Conservation (phyloP, 35 echinoderm and acorn worm genomes). For the Diadema setosum region DNA sequence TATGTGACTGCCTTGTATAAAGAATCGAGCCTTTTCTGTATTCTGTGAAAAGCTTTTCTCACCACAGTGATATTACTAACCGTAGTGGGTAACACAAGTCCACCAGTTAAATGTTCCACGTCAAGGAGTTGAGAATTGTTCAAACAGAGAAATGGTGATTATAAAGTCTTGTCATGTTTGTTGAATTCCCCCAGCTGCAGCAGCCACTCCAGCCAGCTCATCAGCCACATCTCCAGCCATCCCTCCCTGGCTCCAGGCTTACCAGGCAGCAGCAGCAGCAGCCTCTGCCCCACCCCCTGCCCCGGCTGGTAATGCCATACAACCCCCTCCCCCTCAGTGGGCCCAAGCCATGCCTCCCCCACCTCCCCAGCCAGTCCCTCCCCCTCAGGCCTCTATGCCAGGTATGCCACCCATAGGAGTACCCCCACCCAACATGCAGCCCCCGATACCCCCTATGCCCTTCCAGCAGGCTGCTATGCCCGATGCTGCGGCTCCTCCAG, state of each 20-base stretch:
- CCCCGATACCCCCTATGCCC: slow-evolving; percentile 71
- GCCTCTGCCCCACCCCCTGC: not conserved
- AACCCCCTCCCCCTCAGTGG: slow-evolving; percentile 31
- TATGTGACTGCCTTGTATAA: too few relatives aligned
- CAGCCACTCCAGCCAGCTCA: slow-evolving; percentile 23
- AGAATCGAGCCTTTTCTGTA: too few relatives aligned
- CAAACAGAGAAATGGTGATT: too few relatives aligned
- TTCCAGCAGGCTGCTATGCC: slow-evolving; percentile 28
- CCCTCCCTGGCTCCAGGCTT: not conserved
- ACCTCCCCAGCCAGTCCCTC: slow-evolving; percentile 49
- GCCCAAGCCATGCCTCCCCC: slow-evolving; percentile 21
- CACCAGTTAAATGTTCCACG: too few relatives aligned
- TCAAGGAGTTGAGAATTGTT: too few relatives aligned
- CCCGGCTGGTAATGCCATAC: not conserved
- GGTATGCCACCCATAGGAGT: slow-evolving; percentile 26
- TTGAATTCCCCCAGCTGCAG: not conserved
- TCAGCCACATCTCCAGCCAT: not conserved
- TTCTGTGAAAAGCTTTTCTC: too few relatives aligned
- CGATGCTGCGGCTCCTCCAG: not conserved
- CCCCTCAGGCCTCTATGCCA: slow-evolving; percentile 39
- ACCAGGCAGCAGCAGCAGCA: not conserved
- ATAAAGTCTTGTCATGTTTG: not conserved
- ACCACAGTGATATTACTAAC: too few relatives aligned
- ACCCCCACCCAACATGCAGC: slow-evolving; percentile 57
- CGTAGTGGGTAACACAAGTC: too few relatives aligned